Conservation (phyloP, 2,113 vertebrate species). For the Ciconia boyciana region DNA sequence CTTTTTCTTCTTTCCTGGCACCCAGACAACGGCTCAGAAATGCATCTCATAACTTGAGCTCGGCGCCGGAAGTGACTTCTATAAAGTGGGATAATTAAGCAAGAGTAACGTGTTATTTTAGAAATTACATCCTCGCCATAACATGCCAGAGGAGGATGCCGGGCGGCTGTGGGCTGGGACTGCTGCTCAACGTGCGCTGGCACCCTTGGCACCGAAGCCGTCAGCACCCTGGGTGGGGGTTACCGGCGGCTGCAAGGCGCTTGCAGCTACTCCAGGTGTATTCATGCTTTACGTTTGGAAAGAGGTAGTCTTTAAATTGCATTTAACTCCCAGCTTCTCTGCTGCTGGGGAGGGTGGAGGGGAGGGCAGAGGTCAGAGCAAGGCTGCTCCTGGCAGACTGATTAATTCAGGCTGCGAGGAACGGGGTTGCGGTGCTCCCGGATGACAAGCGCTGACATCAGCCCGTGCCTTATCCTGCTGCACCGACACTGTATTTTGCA, state of each 20-base stretch:
- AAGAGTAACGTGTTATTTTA: slow-evolving; percentile 54
- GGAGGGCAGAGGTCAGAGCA: not conserved
- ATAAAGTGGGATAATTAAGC: slow-evolving; percentile 56
- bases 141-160: not conserved
- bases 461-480: not conserved
- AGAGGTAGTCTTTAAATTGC: not conserved
- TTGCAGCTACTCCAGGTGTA: not conserved
- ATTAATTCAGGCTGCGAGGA: not conserved
- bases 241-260: not conserved
- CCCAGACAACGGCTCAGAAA: slow-evolving; percentile 31
- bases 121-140: slow-evolving; percentile 50
- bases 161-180: not conserved
- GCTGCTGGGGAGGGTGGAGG: not conserved
- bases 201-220: not conserved
- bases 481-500: not conserved
- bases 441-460: not conserved
- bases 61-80: slow-evolving; percentile 41
- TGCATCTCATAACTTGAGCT: slow-evolving; percentile 18
- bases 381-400: slow-evolving; percentile 12
- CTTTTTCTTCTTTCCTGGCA: slow-evolving; percentile 46
- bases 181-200: not conserved
- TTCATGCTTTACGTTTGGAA: not conserved
- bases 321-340: not conserved
- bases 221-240: not conserved
- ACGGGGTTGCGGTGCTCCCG: not conserved